Evolutionary conservation across 1,140 invertebrate species (phyloP), one percentile per base, ranked within the genome.

Genomic region (Euschistus heros): DNA sequence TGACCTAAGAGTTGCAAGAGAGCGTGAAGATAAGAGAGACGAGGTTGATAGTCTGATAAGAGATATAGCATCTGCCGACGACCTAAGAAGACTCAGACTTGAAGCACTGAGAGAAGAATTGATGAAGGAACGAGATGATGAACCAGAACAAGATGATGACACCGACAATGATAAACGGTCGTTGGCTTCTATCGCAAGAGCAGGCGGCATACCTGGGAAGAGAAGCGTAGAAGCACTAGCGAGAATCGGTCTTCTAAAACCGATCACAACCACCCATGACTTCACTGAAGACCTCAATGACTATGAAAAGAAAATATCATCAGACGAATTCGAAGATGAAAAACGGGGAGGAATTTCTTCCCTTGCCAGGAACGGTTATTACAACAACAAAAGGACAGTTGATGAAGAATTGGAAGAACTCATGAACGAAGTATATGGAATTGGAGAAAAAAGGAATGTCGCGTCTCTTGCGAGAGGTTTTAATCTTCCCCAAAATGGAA

Each of bases 51-150:
- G 63, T 18, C 24, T 71, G 20, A 65, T 71, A 18, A 67, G 67
- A 17, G 67, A 68, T 22, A 44, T 71, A 6, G 27, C 63, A 20
- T 67, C 55, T 8, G 68, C 68, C 13, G 70, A 71, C 67, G 68
- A 69, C 18, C 46, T 68, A 24, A 60, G 66, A 26, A 62, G 68
- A 47, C 37, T 68, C 14, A 46, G 68, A 8, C 62, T 69, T 1
- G 67, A 69, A 61, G 68, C 68, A 14, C 61, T 71, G 8, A 60
- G 64, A 6, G 69, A 70, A n/a, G 68, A 68, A 44, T 44, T 71
- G 47, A 60, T 68, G 15, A 60, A 64, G 65, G 65, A 70, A 55
- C n/a, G 50, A 60, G 68, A 70, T 46, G 65, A 67, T 17, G 44
- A 30, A 50, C 20, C 33, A 2, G 54, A 66, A 1, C 63, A 62